A percentile compares a stretch with the other conserved stretches of the same genome.
Evolutionary conservation across 2,797 vertebrate genomes (phyloP).

Genomic region (Galagoides demidoff): DNA sequence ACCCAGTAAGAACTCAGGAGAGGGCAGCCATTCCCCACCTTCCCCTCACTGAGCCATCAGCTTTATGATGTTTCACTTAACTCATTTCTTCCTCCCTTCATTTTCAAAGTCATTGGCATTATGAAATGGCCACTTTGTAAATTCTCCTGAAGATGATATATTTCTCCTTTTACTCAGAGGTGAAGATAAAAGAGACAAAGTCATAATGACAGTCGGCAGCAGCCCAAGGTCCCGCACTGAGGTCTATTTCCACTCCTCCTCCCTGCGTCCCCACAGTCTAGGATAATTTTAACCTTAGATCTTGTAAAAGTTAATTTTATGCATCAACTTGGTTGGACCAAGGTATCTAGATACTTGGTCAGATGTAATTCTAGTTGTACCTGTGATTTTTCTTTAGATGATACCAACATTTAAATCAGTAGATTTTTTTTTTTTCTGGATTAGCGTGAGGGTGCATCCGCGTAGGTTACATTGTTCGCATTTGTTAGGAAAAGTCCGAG

Average conservation of each 20-base stretch:
- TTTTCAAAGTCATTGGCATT: background rate
- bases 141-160: background rate
- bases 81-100: background rate
- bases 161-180: background rate
- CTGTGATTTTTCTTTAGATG: background rate
- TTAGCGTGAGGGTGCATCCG: too few relatives aligned
- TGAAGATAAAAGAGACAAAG: background rate
- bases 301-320: background rate
- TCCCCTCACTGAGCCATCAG: background rate
- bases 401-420: background rate
- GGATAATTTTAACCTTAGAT: background rate
- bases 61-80: background rate
- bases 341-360: background rate
- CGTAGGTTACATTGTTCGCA: too few relatives aligned
- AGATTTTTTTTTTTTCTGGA: background rate
- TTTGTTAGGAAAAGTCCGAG: too few relatives aligned
- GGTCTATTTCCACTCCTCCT: background rate
- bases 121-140: background rate
- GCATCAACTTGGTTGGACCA: background rate
- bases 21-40: background rate
- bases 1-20: background rate
- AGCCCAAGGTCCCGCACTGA: background rate
- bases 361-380: background rate
- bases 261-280: background rate
- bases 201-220: background rate